Evolutionary conservation across 2,797 vertebrate species (phyloP).

Genomic region (Typhlichthys eigenmanni): DNA sequence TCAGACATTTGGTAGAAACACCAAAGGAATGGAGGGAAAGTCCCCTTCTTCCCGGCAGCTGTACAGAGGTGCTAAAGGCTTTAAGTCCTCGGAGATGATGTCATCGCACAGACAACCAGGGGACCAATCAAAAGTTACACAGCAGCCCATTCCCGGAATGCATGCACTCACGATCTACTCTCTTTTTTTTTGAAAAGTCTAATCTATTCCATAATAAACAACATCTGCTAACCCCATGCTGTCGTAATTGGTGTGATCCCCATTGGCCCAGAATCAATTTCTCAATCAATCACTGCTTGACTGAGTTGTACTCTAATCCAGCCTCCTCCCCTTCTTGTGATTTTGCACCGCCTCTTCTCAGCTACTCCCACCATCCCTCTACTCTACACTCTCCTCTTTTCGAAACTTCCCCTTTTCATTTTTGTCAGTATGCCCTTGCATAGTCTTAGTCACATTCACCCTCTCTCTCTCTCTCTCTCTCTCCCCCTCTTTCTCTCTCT

Average conservation of each 20-base stretch:
- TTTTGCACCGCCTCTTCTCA: conserved; percentile 73
- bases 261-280: not conserved
- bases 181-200: conserved; percentile 1
- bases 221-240: not conserved
- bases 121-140: conserved; percentile 53
- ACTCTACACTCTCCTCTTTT: conserved; percentile 73
- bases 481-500: conserved; percentile 20
- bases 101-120: conserved; percentile 67
- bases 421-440: conserved; percentile 71
- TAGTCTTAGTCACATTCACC: conserved; percentile 27
- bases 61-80: conserved; percentile 66
- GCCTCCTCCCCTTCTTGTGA: conserved; percentile 61
- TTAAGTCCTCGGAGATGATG: conserved; percentile 73
- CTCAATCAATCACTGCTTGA: not conserved
- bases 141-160: conserved; percentile 60
- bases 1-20: conserved; percentile 64
- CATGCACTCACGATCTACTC: conserved; percentile 45
- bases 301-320: conserved; percentile 57
- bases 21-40: conserved; percentile 64
- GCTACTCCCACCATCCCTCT: conserved; percentile 64
- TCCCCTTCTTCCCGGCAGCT: conserved; percentile 69
- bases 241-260: not conserved
- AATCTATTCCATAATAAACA: too few relatives aligned
- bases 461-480: not conserved
- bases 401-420: conserved; percentile 72